These are phyloP conservation scores for Microplitis demolitor DNA, from an alignment of 1,140 invertebrate species.

Conservation along the genomic window DNA sequence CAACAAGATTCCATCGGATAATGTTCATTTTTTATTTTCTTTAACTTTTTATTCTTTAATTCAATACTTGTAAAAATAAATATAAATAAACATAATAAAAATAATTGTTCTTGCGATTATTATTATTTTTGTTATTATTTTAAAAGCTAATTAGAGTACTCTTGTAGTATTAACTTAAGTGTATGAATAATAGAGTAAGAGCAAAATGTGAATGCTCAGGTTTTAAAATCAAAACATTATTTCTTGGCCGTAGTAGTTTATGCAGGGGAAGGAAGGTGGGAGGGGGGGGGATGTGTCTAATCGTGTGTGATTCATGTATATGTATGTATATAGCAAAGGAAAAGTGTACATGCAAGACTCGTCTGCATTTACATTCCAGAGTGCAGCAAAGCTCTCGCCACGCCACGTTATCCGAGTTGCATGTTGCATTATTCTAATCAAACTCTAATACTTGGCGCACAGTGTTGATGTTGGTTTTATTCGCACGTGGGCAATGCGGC, in stretches of 20 bases:
- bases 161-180: slow-evolving; percentile 2
- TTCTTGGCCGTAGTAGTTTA: neutral
- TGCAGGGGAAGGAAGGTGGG: neutral
- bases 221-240: neutral
- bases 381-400: slow-evolving; percentile 28
- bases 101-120: too few species aligned
- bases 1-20: too few species aligned
- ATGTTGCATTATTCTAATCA: slow-evolving; percentile 57
- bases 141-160: slow-evolving; percentile 16
- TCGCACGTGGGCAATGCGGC: slow-evolving; percentile 44
- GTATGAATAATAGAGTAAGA: slow-evolving; percentile 5
- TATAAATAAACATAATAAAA: too few species aligned
- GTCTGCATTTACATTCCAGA: slow-evolving; percentile 45
- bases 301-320: slow-evolving; percentile 34
- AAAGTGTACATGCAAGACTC: slow-evolving; percentile 16
- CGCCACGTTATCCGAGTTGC: slow-evolving; percentile 44
- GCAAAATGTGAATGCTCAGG: slow-evolving; percentile 16
- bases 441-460: slow-evolving; percentile 42
- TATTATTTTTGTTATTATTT: too few species aligned
- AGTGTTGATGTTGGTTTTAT: slow-evolving; percentile 47
- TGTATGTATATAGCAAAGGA: too few species aligned
- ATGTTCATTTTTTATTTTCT: too few species aligned
- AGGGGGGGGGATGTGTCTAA: slow-evolving; percentile 34
- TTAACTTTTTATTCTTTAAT: too few species aligned
- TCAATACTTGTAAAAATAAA: too few species aligned